Evolutionary conservation across 2,113 vertebrate species (phyloP).

Genomic region (Hippocampus comes): DNA sequence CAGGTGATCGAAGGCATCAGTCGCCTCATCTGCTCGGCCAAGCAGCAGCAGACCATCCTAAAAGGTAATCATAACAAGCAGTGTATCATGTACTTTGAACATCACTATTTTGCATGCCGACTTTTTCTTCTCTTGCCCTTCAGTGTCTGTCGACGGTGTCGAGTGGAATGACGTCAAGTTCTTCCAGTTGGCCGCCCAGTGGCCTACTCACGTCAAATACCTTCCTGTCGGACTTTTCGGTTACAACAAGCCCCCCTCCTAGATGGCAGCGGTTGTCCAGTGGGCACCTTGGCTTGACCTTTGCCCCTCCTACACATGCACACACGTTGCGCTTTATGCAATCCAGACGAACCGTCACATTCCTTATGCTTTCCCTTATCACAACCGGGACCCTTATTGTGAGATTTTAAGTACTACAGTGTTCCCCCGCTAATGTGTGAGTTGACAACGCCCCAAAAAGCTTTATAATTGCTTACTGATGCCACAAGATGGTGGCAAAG

Average conservation of each 20-base stretch:
- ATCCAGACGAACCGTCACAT: background rate
- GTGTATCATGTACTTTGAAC: too few relatives aligned
- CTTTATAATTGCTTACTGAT: background rate
- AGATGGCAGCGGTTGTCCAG: slow-evolving; percentile 23
- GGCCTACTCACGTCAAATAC: slow-evolving; percentile 92
- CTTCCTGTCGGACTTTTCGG: slow-evolving; percentile 87
- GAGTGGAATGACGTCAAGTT: slow-evolving; percentile 95
- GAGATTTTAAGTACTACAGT: background rate
- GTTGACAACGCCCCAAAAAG: background rate
- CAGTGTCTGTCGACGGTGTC: slow-evolving; percentile 87
- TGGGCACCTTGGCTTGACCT: slow-evolving; percentile 20
- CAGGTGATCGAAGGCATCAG: slow-evolving; percentile 91
- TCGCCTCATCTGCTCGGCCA: slow-evolving; percentile 88
- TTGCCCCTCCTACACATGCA: slow-evolving; percentile 11
- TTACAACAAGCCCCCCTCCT: slow-evolving; percentile 79
- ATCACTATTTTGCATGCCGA: background rate
- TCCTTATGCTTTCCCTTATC: background rate
- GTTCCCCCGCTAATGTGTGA: background rate
- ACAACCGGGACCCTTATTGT: background rate
- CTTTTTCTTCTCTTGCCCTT: background rate
- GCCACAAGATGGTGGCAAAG: background rate
- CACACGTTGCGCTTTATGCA: background rate
- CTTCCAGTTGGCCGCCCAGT: slow-evolving; percentile 91
- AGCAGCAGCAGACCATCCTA: slow-evolving; percentile 89
- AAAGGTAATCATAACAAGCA: slow-evolving; percentile 69